These are phyloP conservation scores for Mormoops blainvillei DNA, from an alignment of 2,113 vertebrate species.

Conservation along the genomic window DNA sequence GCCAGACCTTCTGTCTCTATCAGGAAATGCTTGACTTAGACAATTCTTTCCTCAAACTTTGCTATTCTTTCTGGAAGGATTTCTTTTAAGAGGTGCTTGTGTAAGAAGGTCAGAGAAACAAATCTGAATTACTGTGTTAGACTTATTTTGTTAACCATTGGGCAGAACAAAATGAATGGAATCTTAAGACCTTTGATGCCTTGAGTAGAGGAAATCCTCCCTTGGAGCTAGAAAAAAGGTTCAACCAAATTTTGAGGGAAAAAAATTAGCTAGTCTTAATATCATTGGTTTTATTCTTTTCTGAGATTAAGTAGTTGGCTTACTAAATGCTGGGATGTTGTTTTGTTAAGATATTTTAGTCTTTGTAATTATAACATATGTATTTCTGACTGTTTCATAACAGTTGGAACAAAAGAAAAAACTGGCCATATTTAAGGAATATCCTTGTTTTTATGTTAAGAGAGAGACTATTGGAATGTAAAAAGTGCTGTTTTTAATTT, in stretches of 20 bases:
- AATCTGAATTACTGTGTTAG: background rate
- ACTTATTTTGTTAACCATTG: background rate
- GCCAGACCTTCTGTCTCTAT: background rate
- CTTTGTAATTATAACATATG: background rate
- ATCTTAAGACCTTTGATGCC: conserved; percentile 27
- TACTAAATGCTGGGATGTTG: background rate
- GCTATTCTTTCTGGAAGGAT: background rate
- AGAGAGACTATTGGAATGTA: conserved; percentile 34
- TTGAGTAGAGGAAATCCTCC: background rate
- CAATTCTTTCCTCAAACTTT: conserved; percentile 38
- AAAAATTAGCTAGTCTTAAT: background rate
- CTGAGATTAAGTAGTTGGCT: conserved; percentile 2
- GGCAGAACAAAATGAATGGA: conserved; percentile 43
- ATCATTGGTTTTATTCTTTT: background rate
- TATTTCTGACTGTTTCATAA: background rate
- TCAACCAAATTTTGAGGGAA: background rate
- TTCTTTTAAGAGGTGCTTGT: conserved; percentile 1
- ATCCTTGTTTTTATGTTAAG: background rate
- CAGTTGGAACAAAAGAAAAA: conserved; percentile 66
- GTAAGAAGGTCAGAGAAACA: background rate
- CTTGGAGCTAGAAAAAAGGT: conserved; percentile 12
- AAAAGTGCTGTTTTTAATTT: conserved; percentile 41
- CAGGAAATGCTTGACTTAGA: conserved; percentile 19
- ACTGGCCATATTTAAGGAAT: conserved; percentile 33
- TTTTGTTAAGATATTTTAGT: conserved; percentile 52